Evolutionary conservation across 1,140 invertebrate genomes (phyloP), one percentile per base, ranked within the genome.

Genomic region (Drosophila nebulosa): DNA sequence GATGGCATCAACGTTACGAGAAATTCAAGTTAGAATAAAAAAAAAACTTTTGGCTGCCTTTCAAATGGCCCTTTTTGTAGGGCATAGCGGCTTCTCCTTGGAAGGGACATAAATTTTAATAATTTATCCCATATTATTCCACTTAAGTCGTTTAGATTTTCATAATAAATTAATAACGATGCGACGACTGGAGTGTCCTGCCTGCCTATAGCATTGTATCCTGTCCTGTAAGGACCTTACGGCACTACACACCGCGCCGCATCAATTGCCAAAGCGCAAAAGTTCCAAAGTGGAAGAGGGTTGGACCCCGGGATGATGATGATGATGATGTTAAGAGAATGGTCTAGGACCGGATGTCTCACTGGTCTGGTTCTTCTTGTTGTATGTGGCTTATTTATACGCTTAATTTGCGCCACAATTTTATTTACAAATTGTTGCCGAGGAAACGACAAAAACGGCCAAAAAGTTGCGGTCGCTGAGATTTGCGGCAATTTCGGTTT

Each of bases 91-190:
- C 61, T 27, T 14, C 69, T 56, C 59, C 67, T 86, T 78, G 67
- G 81, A 78, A 88, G 83, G 84, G 79, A 89, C 83, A 86, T 86
- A 86, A 86, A 86, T 86, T 86, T 86, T 88, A 88, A 86, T 86
- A 86, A 86, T 86, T 86, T 86, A 86, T 86, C 84, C 83, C 84
- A 86, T 86, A 86, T 86, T 86, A 88, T 83, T 86, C 83, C 83
- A 86, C 83, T 88, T 86, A 86, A 86, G 83, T 86, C 83, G 83
- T 86, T 86, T 88, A 86, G 83, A 86, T 86, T 86, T 86, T 83
- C 83, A 89, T 86, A 86, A 86, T 86, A 86, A 86, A 86, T 86
- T 86, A 89, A 86, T 86, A 86, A 85, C 81, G 81, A 78, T 83
- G 75, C 71, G 77, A 68, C 50, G 74, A 46, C 57, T 42, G 27